Evolutionary conservation across 37 sponge, comb jelly and placozoan genomes (phyloP), one percentile per base, ranked within the genome.

Genomic region (Chondrosia reniformis): DNA sequence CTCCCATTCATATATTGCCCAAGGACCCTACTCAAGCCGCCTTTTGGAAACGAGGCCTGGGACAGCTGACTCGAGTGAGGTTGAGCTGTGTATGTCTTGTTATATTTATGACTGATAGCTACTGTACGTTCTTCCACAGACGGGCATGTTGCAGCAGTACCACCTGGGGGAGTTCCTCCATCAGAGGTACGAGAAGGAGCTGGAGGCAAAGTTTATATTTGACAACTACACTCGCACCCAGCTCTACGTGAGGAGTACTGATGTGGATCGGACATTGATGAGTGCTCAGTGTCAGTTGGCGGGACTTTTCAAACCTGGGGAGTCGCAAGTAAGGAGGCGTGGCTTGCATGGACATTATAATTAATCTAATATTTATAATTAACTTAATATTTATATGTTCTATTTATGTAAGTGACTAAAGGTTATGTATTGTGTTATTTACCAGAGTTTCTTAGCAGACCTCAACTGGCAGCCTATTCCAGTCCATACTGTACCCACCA

Each of bases 251-350:
- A 81, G 94, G 13, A 96, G 96, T 44, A 99, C 99, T 52, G 94
- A 99, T 79, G 81, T 80, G 40, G 99, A 99, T 62, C 92, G 99
- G 22, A 99, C 99, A 17, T 66, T 99, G 44, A 99, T 99, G 99
- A 93, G 92, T 86, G 99, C 84, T 12, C 73, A 86, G 76, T 61
- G 80, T 32, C 86, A 86, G 62, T 74, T 99, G 27, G 71, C 94
- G 19, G 92, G 83, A 24, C 56, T 99, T 42, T 99, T 84, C 80
- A 85, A 79, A 17, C 95, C 95, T 0, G 24, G 30, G 0, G 73
- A 3, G 3, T 73, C 64, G 9, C 85, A 91, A 77, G 92, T 86
- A 40, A 67, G 71, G 33, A 32, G 22, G 8, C 25, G 27, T n/a
- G n/a, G n/a, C n/a, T n/a, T n/a, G n/a, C n/a, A n/a, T n/a, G n/a